Percentiles rank a stretch among this genome's conserved stretches.
These are phyloP conservation scores for Platyura marginata DNA, from an alignment of 1,140 invertebrate genomes.

Conservation along the genomic window DNA sequence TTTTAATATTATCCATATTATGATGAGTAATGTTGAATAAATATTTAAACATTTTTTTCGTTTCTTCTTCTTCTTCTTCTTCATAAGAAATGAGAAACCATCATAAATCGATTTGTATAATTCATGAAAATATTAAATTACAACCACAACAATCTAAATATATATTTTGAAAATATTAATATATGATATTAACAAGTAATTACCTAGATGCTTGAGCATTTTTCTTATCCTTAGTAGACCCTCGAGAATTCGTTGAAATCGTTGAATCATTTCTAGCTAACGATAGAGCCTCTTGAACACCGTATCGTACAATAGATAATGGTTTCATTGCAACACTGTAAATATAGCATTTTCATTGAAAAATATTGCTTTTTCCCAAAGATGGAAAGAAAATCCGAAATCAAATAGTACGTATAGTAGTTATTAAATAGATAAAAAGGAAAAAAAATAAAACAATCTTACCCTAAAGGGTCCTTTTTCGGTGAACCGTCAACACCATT, in stretches of 20 bases:
- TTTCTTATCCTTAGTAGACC: conserved; percentile 23
- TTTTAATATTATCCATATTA: too few species aligned
- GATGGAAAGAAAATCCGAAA: not conserved
- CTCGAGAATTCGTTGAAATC: conserved; percentile 24
- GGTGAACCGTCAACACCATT: conserved; percentile 16
- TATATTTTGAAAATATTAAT: too few species aligned
- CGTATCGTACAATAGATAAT: conserved; percentile 23
- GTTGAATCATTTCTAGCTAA: conserved; percentile 25
- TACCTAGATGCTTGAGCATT: conserved; percentile 25
- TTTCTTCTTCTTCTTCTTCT: not conserved
- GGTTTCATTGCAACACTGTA: conserved; percentile 22
- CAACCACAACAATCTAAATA: too few species aligned
- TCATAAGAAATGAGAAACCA: too few species aligned
- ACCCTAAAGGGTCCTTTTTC: conserved; percentile 21
- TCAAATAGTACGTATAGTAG: not conserved
- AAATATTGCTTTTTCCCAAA: too few species aligned
- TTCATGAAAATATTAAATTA: too few species aligned
- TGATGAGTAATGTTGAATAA: too few species aligned
- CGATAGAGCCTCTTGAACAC: conserved; percentile 23
- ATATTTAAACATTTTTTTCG: not conserved
- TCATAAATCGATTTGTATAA: too few species aligned
- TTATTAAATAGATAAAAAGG: too few species aligned
- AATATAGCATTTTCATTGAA: conserved; percentile 1
- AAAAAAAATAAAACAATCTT: conserved; percentile 6
- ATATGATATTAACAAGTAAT: too few species aligned